Conservation (phyloP, 2,888 invertebrate species). For the Dendrolimus houi region DNA sequence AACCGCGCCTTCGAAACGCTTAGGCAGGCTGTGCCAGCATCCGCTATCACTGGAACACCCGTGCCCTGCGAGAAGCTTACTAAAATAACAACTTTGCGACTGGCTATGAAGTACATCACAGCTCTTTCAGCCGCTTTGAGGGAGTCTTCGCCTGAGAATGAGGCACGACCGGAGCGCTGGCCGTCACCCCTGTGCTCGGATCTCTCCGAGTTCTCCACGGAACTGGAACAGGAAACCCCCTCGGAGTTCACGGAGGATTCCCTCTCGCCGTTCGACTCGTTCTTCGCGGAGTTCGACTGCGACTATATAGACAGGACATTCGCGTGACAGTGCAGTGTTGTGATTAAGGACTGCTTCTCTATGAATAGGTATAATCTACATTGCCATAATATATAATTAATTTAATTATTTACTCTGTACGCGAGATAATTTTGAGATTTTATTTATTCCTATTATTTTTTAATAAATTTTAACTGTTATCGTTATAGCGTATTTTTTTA, state of each 20-base stretch:
- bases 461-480: constrained; percentile 67
- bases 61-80: constrained; percentile 87
- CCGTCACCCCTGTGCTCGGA: constrained; percentile 70
- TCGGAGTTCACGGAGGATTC: constrained; percentile 72
- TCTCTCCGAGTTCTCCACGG: constrained; percentile 68
- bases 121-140: constrained; percentile 82
- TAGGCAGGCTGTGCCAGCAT: constrained; percentile 83
- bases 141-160: constrained; percentile 39
- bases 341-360: constrained; percentile 29
- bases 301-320: constrained; percentile 68
- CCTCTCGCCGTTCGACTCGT: constrained; percentile 75
- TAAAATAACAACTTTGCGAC: constrained; percentile 90
- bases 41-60: constrained; percentile 67
- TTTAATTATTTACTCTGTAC: constrained; percentile 41
- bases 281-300: constrained; percentile 70
- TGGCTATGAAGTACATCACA: constrained; percentile 92
- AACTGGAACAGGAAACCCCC: constrained; percentile 65
- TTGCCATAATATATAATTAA: constrained; percentile 65
- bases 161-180: constrained; percentile 50
- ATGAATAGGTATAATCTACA: constrained; percentile 50
- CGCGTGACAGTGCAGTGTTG: constrained; percentile 58
- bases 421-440: constrained; percentile 50
- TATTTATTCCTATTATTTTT: constrained; percentile 47
- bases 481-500: constrained; percentile 28
- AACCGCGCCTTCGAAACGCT: constrained; percentile 92